These are phyloP conservation scores for Myrmecobius fasciatus DNA, from an alignment of 2,113 vertebrate genomes.

Conservation along the genomic window DNA sequence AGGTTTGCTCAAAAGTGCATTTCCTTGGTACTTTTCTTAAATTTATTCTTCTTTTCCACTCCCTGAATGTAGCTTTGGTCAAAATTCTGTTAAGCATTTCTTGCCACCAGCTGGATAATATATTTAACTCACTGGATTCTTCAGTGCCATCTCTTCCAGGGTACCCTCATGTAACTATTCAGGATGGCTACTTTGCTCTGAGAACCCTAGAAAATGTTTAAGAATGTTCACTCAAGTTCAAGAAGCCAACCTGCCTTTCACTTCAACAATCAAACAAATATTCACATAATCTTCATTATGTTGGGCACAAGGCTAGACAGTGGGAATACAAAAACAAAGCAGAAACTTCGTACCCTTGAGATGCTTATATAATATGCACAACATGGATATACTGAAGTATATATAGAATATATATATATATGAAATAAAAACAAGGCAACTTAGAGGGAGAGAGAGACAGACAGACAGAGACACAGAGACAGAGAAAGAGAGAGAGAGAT, in stretches of 20 bases:
- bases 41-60: background rate
- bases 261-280: background rate
- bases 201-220: background rate
- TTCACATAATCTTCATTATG: background rate
- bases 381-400: background rate
- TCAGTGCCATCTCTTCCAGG: background rate
- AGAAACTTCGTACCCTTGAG: background rate
- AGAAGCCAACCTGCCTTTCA: background rate
- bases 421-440: background rate
- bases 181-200: background rate
- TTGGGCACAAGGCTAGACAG: background rate
- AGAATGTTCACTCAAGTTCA: background rate
- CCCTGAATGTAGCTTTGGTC: background rate
- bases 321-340: background rate
- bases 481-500: too few species aligned
- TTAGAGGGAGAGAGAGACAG: background rate
- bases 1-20: background rate
- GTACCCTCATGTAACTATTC: background rate
- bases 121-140: background rate
- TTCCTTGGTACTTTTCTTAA: background rate
- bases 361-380: background rate
- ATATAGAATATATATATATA: background rate
- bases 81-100: background rate
- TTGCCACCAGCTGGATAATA: background rate
- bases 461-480: too few species aligned